A percentile compares a stretch with the other conserved stretches of the same genome.
Evolutionary conservation across 2,888 invertebrate genomes (phyloP).

Genomic region (Leptinotarsa juncta): DNA sequence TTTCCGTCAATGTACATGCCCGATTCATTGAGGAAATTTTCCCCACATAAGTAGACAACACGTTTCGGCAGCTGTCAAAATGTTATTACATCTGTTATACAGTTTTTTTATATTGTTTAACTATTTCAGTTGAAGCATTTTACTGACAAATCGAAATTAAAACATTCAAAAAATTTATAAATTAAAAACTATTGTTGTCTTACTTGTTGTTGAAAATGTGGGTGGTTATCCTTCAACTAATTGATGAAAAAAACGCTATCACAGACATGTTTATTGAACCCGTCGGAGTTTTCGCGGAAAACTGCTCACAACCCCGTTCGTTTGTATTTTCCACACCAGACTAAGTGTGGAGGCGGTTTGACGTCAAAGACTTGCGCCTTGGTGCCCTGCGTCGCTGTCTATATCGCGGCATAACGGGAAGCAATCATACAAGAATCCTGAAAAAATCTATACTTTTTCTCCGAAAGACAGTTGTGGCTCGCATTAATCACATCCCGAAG

Average conservation of each 20-base stretch:
- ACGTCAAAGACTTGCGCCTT: conserved; percentile 59
- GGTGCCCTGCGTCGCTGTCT: conserved; percentile 48
- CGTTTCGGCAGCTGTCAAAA: conserved; percentile 32
- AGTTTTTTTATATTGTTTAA: not conserved
- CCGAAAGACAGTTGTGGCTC: conserved; percentile 4
- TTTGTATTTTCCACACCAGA: conserved; percentile 59
- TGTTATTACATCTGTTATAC: not conserved
- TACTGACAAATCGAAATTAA: not conserved
- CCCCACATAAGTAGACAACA: conserved; percentile 28
- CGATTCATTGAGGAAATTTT: conserved; percentile 58
- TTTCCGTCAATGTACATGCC: conserved; percentile 50
- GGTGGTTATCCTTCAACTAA: conserved; percentile 42
- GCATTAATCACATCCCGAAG: conserved; percentile 8
- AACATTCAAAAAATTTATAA: not conserved
- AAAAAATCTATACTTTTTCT: conserved; percentile 18
- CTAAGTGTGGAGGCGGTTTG: conserved; percentile 64
- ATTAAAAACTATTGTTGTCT: not conserved
- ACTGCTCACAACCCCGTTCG: conserved; percentile 55
- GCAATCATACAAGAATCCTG: conserved; percentile 15
- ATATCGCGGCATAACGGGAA: conserved; percentile 32
- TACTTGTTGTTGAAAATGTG: conserved; percentile 28
- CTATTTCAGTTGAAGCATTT: not conserved
- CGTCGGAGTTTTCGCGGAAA: conserved; percentile 48
- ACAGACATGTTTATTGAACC: conserved; percentile 57
- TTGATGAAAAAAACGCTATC: conserved; percentile 51